phyloP scores from a whole-genome alignment of 35 echinoderm and acorn worm genomes.

The Eucidaris tribuloides region DNA sequence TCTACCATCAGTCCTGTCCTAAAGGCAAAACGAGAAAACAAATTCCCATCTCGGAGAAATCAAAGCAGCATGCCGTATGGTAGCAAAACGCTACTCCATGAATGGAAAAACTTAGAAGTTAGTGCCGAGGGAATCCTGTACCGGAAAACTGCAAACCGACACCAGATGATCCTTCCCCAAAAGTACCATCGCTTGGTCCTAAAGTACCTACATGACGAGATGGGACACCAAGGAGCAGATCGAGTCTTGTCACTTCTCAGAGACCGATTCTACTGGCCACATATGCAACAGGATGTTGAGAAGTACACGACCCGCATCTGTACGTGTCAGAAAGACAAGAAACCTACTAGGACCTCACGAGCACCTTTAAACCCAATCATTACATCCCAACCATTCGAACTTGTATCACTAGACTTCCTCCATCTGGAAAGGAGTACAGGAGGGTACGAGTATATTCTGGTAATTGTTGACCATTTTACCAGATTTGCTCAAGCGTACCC shows the following conservation, averaged over 20 bases:
- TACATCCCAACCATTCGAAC: conserved; percentile 46
- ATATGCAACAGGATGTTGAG: conserved; percentile 25
- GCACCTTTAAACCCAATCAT: conserved; percentile 28
- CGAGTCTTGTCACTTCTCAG: not conserved
- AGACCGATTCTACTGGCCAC: conserved; percentile 16
- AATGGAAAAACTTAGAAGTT: conserved; percentile 31
- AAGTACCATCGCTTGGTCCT: not conserved
- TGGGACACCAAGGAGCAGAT: conserved; percentile 42
- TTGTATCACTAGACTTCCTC: conserved; percentile 51
- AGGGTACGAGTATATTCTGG: conserved; percentile 60
- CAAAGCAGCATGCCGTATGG: not conserved
- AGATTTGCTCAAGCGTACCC: conserved; percentile 70
- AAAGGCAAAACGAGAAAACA: not conserved
- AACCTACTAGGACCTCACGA: not conserved
- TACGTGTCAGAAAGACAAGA: conserved; percentile 8
- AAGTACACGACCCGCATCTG: conserved; percentile 2
- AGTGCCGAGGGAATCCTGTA: conserved; percentile 24
- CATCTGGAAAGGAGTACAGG: conserved; percentile 41
- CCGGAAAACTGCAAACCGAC: not conserved
- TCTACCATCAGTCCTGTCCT: not conserved
- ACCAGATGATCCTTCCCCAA: conserved; percentile 41
- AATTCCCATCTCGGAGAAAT: not conserved
- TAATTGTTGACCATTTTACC: conserved; percentile 57
- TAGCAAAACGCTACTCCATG: conserved; percentile 5
- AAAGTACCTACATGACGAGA: conserved; percentile 42